Percentiles rank a stretch among this genome's conserved stretches.
Evolutionary conservation across 2,113 vertebrate species (phyloP).

Genomic region (Lontra canadensis): DNA sequence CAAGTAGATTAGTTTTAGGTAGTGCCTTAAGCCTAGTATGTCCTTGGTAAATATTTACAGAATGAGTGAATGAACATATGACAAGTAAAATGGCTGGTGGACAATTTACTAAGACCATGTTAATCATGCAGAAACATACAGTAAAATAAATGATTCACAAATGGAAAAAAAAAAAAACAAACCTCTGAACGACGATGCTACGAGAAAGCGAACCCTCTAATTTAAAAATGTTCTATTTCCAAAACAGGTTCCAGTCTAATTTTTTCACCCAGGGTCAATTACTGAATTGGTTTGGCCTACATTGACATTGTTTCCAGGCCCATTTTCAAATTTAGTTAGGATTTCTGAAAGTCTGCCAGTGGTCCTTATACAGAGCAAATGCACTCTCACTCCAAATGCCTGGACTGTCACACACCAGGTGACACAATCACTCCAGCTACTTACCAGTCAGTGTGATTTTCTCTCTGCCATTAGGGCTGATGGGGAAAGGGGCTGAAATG

Average conservation of each 20-base stretch:
- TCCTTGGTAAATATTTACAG: background rate
- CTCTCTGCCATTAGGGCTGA: background rate
- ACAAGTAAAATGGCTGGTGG: background rate
- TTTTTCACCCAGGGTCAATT: background rate
- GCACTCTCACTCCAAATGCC: background rate
- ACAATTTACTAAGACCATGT: background rate
- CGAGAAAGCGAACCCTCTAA: background rate
- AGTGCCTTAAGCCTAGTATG: background rate
- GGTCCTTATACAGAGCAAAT: background rate
- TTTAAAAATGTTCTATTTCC: conserved; percentile 12
- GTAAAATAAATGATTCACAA: background rate
- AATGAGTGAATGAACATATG: background rate
- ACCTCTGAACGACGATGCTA: background rate
- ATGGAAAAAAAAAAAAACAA: background rate
- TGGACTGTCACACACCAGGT: background rate
- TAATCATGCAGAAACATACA: background rate
- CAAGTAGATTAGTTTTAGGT: background rate
- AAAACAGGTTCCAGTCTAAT: background rate
- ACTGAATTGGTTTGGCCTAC: background rate
- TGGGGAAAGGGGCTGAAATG: background rate
- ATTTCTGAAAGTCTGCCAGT: background rate
- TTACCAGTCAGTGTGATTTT: background rate
- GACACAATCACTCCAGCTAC: background rate
- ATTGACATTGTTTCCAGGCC: background rate
- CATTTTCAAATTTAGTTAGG: conserved; percentile 43